phyloP scores from a whole-genome alignment of 2,888 invertebrate species.

The Ectemnius lituratus region DNA sequence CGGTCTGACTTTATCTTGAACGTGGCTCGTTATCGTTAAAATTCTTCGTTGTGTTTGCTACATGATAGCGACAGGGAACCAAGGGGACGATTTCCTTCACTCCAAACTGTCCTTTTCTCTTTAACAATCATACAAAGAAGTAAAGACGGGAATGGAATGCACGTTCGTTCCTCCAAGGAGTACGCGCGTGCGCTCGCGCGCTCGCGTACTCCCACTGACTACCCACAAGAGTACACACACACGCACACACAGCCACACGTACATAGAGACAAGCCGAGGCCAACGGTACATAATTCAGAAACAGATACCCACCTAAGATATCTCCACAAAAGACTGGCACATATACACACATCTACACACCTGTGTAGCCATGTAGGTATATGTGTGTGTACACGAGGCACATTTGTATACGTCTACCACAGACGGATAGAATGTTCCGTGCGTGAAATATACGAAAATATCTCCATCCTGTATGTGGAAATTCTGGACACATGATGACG shows the following conservation, averaged over 20 bases:
- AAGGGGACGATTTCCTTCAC: too few relatives aligned
- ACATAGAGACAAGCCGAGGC: slow-evolving; percentile 5
- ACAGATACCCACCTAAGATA: background rate
- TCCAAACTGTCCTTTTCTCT: too few relatives aligned
- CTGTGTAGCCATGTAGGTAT: too few relatives aligned
- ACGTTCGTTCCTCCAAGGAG: background rate
- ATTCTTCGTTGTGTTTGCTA: too few relatives aligned
- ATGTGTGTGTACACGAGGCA: slow-evolving; percentile 4
- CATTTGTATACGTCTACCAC: slow-evolving; percentile 12
- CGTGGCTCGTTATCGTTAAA: too few relatives aligned
- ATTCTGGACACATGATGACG: slow-evolving; percentile 38
- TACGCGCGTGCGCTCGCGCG: slow-evolving; percentile 30
- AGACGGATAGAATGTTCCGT: too few relatives aligned
- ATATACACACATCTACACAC: background rate
- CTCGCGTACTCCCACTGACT: background rate
- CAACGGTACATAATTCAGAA: background rate
- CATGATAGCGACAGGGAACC: too few relatives aligned
- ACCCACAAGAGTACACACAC: slow-evolving; percentile 13
- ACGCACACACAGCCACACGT: background rate
- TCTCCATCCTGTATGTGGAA: slow-evolving; percentile 11
- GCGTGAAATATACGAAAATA: too few relatives aligned
- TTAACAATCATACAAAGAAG: too few relatives aligned
- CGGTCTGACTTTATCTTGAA: too few relatives aligned
- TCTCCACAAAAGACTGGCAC: slow-evolving; percentile 6
- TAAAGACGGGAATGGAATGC: background rate